Conservation (phyloP, 2,888 invertebrate genomes). For the Andrena chrysosceles region DNA sequence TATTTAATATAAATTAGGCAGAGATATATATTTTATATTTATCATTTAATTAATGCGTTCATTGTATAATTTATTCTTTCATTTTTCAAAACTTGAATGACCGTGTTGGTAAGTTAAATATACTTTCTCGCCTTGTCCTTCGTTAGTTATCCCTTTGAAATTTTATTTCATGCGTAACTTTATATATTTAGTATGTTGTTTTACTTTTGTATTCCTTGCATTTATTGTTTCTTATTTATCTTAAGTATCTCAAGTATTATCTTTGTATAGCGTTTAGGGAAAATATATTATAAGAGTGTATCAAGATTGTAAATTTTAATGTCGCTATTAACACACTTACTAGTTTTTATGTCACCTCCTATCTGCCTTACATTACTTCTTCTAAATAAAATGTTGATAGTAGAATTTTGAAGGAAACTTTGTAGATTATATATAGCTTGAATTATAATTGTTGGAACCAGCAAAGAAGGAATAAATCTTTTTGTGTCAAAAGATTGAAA, state of each 20-base stretch:
- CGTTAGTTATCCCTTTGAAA: background rate
- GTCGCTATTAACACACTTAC: no score
- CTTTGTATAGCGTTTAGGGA: background rate
- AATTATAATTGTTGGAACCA: background rate
- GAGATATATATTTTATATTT: constrained; percentile 10
- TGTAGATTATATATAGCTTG: background rate
- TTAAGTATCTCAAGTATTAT: background rate
- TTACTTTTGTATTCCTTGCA: constrained; percentile 6
- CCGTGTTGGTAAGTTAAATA: constrained; percentile 40
- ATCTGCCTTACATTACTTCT: background rate
- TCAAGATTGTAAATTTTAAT: background rate
- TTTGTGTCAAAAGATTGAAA: background rate
- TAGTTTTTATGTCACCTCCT: background rate
- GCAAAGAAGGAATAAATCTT: background rate
- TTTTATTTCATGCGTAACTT: background rate
- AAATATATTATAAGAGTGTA: background rate
- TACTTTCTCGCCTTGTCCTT: background rate
- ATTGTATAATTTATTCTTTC: constrained; percentile 44
- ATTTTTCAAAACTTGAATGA: constrained; percentile 45
- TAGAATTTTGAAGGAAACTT: background rate
- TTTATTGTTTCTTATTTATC: background rate
- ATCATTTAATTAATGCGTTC: constrained; percentile 15
- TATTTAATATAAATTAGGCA: background rate
- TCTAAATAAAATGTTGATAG: background rate
- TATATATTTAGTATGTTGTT: background rate